Evolutionary conservation across 2,113 vertebrate genomes (phyloP), one percentile per base, ranked within the genome.

Genomic region (Rhea pennata): DNA sequence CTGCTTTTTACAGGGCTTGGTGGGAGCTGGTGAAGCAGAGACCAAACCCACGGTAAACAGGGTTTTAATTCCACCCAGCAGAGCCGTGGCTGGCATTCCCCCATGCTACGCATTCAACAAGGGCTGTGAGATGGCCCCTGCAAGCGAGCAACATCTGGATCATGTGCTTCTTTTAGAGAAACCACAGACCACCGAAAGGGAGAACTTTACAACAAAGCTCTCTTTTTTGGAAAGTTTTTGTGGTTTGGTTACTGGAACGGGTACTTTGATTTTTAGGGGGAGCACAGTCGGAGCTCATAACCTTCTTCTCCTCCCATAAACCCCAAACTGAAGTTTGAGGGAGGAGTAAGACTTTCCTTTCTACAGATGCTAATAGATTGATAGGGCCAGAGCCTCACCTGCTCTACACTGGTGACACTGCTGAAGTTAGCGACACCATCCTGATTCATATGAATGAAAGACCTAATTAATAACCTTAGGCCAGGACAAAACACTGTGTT

Each of bases 51-150:
- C 7, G 66, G 17, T 15, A 53, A 62, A 24, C 8, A 36, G 8
- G 22, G n/a, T 58, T 84, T 76, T 76, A 66, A 84, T 91, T 85
- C 53, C 29, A 72, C 17, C 12, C 36, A 6, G 26, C 23, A 33
- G 36, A 16, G 6, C 31, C 17, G 9, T 67, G 51, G 53, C 33
- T 70, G 51, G 59, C 90, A 12, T 72, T 66, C 11, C 17, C 14
- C 29, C 3, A 0, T 7, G 24, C 51, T 74, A 33, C 23, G 51
- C 33, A 66, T 61, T 48, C 66, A 44, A 40, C 0, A 1, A 29
- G 53, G 50, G 66, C 71, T 12, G 19, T 53, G 64, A 15, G n/a
- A 29, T 9, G n/a, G 33, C 48, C 3, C 66, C 26, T 80, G 39
- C 50, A 42, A 77, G 56, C 9, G 29, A 74, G 42, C 50, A 24